These are phyloP conservation scores for Drosophila monieri DNA, from an alignment of 2,888 invertebrate species.

Conservation along the genomic window DNA sequence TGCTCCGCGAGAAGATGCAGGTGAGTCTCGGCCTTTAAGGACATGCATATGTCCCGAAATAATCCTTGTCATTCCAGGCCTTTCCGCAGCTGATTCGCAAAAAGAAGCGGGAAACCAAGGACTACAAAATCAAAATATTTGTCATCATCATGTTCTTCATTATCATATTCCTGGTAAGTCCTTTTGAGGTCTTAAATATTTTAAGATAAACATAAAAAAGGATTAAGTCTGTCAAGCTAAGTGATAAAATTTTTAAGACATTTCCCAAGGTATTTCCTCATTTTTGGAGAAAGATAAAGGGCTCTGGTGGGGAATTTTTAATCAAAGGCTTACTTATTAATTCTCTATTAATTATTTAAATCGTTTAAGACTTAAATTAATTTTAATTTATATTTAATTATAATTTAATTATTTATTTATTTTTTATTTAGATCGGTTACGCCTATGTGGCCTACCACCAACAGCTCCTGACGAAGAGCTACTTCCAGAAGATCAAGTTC, in stretches of 20 bases:
- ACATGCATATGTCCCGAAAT: too few species aligned
- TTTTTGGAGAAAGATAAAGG: background rate
- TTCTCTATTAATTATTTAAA: too few species aligned
- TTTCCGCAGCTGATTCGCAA: conserved; percentile 90
- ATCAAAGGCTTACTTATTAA: too few species aligned
- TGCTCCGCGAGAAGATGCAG: conserved; percentile 92
- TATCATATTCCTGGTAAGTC: conserved; percentile 88
- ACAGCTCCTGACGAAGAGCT: conserved; percentile 91
- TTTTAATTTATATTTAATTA: too few species aligned
- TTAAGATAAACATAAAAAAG: background rate
- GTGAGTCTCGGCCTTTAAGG: conserved; percentile 81
- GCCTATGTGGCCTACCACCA: conserved; percentile 93
- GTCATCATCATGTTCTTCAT: conserved; percentile 92
- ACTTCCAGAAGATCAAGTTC: conserved; percentile 93
- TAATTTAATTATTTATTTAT: too few species aligned
- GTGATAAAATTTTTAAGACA: background rate
- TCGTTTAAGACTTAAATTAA: too few species aligned
- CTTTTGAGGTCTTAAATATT: background rate
- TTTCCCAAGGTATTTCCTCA: background rate
- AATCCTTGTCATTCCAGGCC: conserved; percentile 85
- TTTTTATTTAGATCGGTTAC: conserved; percentile 86
- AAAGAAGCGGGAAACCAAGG: conserved; percentile 88
- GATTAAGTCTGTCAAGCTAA: background rate
- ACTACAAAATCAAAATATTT: conserved; percentile 92
- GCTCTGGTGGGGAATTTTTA: background rate